Conservation (phyloP, 1,140 invertebrate species). For the Sycophaga agraensis region DNA sequence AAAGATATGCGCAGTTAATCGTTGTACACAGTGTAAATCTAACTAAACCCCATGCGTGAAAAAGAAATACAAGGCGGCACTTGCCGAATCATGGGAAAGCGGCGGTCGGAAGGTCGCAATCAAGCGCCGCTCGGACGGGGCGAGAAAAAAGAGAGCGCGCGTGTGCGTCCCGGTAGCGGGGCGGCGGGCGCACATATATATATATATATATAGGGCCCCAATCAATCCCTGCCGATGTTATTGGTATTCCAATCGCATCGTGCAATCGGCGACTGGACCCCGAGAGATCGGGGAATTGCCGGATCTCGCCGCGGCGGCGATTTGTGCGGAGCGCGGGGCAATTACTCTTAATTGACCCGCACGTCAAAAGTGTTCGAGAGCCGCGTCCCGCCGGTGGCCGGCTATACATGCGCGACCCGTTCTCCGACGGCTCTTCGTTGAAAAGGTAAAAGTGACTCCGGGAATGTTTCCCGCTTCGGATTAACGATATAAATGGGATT, state of each 20-base stretch:
- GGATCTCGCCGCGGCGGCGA: slow-evolving; percentile 26
- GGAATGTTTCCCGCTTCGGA: too few relatives aligned
- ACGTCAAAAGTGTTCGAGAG: slow-evolving; percentile 32
- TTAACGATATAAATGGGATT: too few relatives aligned
- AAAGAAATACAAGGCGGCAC: not conserved
- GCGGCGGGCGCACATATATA: not conserved
- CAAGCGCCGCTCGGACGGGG: not conserved
- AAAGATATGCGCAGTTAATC: too few relatives aligned
- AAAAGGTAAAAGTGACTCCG: too few relatives aligned
- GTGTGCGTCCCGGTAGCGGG: not conserved
- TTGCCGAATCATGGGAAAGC: slow-evolving; percentile 13
- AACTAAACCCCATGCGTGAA: too few relatives aligned
- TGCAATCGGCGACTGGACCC: slow-evolving; percentile 20
- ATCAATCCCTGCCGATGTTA: slow-evolving; percentile 11
- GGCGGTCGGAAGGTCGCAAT: slow-evolving; percentile 1
- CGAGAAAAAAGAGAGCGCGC: not conserved
- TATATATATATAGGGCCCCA: not conserved
- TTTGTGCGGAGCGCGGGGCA: slow-evolving; percentile 16
- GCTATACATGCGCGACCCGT: too few relatives aligned
- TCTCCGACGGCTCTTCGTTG: too few relatives aligned
- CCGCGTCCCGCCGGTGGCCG: too few relatives aligned
- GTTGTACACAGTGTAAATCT: too few relatives aligned
- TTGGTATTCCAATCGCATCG: slow-evolving; percentile 35
- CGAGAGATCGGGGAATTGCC: slow-evolving; percentile 30
- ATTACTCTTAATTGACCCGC: slow-evolving; percentile 39